A percentile compares a stretch with the other conserved stretches of the same genome.
Evolutionary conservation across 2,113 vertebrate genomes (phyloP).

Genomic region (Neoarius graeffei): DNA sequence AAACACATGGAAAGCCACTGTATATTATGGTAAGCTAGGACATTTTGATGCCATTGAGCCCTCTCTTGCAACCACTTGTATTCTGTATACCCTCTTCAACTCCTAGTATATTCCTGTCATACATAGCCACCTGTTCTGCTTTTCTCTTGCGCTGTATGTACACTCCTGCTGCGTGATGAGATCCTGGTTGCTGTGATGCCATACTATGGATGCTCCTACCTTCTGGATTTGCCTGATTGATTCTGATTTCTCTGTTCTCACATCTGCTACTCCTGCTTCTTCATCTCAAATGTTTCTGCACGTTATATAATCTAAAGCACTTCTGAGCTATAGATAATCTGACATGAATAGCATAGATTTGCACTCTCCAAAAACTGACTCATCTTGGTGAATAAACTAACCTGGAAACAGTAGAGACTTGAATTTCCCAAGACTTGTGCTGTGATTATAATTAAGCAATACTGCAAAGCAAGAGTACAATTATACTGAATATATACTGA

Average conservation of each 20-base stretch:
- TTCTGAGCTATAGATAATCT: not conserved
- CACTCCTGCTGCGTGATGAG: not conserved
- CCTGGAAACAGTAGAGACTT: not conserved
- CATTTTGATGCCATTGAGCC: too few species aligned
- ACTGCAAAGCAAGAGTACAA: not conserved
- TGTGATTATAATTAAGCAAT: not conserved
- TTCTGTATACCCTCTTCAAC: not conserved
- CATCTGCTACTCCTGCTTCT: not conserved
- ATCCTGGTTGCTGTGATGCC: conserved; percentile 6
- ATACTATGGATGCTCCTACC: not conserved
- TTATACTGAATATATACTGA: not conserved
- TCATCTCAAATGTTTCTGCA: not conserved
- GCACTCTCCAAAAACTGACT: not conserved
- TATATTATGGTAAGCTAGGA: not conserved
- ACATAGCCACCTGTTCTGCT: not conserved
- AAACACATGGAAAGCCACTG: not conserved
- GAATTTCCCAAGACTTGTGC: too few species aligned
- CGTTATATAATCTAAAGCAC: not conserved
- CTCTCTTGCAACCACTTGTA: not conserved
- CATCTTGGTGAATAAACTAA: too few species aligned
- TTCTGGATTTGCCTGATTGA: not conserved
- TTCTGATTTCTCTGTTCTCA: not conserved
- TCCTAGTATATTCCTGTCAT: not conserved
- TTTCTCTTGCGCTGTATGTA: not conserved
- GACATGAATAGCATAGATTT: not conserved